Conservation (phyloP, 2,113 vertebrate species). For the Litocranius walleri region DNA sequence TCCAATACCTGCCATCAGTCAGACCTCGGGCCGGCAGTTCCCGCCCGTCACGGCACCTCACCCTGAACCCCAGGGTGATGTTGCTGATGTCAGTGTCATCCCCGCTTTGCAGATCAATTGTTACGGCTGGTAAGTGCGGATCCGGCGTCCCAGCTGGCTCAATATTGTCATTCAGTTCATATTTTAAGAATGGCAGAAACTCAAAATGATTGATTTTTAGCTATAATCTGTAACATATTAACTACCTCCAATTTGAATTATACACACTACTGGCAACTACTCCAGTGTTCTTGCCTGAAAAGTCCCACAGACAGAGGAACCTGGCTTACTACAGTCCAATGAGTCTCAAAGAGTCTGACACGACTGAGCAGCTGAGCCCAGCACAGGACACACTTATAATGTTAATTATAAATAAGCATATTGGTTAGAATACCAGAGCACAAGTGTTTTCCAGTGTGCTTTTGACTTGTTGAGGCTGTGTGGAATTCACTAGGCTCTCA, state of each 20-base stretch:
- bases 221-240: not conserved
- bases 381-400: not conserved
- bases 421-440: not conserved
- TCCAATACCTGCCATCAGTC: too few relatives aligned
- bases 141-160: not conserved
- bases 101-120: not conserved
- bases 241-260: not conserved
- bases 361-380: not conserved
- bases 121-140: not conserved
- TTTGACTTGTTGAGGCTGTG: not conserved
- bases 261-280: not conserved
- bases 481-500: too few relatives aligned
- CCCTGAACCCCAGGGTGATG: rapidly evolving
- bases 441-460: too few relatives aligned
- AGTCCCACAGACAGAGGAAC: not conserved
- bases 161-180: rapidly evolving
- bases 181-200: not conserved
- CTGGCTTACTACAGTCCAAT: not conserved
- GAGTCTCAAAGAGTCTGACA: not conserved
- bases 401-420: not conserved
- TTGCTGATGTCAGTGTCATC: not conserved
- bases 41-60: rapidly evolving
- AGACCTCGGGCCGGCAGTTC: rapidly evolving
- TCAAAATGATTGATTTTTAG: not conserved
- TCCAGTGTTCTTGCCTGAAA: not conserved